Percentiles rank a stretch among this genome's conserved stretches.
Conservation (phyloP, 1,140 invertebrate species). For the Anoplolepis gracilipes region DNA sequence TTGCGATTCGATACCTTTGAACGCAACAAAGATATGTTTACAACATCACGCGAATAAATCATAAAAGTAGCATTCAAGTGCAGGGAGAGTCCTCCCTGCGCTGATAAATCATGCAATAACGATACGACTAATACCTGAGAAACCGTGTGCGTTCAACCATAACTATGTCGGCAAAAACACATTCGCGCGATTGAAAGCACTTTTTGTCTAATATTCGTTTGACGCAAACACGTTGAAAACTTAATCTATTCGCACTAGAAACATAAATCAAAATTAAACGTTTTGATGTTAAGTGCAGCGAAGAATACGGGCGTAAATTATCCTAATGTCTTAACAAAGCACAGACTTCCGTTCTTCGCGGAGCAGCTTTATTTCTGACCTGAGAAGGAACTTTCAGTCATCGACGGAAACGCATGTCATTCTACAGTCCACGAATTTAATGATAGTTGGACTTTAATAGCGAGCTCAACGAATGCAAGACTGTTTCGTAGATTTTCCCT, state of each 20-base stretch:
- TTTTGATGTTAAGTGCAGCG: background rate
- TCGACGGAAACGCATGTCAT: background rate
- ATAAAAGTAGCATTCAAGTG: background rate
- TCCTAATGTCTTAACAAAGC: conserved; percentile 18
- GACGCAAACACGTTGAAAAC: background rate
- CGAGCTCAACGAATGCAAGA: background rate
- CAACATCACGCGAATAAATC: conserved; percentile 37
- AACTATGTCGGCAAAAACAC: background rate
- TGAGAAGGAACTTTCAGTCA: conserved; percentile 24
- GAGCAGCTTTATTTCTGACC: conserved; percentile 38
- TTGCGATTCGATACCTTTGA: conserved; percentile 54
- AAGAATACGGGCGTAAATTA: conserved; percentile 31
- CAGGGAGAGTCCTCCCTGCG: background rate
- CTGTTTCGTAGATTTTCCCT: background rate
- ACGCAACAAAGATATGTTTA: conserved; percentile 52
- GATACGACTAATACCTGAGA: conserved; percentile 22
- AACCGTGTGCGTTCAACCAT: conserved; percentile 5
- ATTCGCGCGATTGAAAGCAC: background rate
- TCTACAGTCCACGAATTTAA: background rate
- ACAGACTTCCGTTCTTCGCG: background rate
- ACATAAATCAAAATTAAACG: conserved; percentile 53
- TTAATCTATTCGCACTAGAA: background rate
- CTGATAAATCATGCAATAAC: conserved; percentile 53
- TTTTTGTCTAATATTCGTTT: conserved; percentile 14
- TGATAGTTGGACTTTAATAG: conserved; percentile 54